phyloP scores from a whole-genome alignment of 2,113 vertebrate species.

The Grammomys surdaster region DNA sequence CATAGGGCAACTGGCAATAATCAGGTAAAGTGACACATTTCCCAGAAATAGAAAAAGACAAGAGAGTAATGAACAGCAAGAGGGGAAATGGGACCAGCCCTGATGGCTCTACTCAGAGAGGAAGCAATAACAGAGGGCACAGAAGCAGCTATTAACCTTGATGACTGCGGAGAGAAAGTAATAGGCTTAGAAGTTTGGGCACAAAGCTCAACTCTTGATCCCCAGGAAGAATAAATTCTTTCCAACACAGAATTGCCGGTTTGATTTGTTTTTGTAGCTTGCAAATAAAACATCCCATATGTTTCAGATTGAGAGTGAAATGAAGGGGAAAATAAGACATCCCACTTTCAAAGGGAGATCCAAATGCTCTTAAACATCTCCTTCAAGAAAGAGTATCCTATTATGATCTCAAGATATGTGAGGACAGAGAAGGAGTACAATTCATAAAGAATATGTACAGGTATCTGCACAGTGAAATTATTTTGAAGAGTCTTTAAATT shows the following conservation, averaged over 20 bases:
- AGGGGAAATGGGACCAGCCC: not conserved
- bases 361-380: conserved; percentile 66
- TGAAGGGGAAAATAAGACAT: conserved; percentile 80
- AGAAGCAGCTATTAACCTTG: conserved; percentile 37
- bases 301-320: conserved; percentile 79
- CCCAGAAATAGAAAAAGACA: conserved; percentile 40
- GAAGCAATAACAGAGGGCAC: not conserved
- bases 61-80: conserved; percentile 39
- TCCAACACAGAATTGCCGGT: conserved; percentile 30
- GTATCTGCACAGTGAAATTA: not conserved
- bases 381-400: not conserved
- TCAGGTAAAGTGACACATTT: conserved; percentile 55
- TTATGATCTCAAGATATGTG: conserved; percentile 14
- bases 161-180: conserved; percentile 46
- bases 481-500: conserved; percentile 28
- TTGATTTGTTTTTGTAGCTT: conserved; percentile 68
- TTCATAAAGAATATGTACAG: not conserved
- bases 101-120: not conserved
- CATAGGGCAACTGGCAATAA: conserved; percentile 48
- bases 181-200: not conserved
- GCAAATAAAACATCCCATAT: conserved; percentile 76
- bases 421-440: accelerated
- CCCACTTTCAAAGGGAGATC: conserved; percentile 61
- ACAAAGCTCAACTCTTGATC: not conserved
- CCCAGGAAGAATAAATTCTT: conserved; percentile 62